A percentile compares a stretch with the other conserved stretches of the same genome.
Conservation (phyloP, 92 coral and sea anemone genomes). For the Plumapathes pennacea region DNA sequence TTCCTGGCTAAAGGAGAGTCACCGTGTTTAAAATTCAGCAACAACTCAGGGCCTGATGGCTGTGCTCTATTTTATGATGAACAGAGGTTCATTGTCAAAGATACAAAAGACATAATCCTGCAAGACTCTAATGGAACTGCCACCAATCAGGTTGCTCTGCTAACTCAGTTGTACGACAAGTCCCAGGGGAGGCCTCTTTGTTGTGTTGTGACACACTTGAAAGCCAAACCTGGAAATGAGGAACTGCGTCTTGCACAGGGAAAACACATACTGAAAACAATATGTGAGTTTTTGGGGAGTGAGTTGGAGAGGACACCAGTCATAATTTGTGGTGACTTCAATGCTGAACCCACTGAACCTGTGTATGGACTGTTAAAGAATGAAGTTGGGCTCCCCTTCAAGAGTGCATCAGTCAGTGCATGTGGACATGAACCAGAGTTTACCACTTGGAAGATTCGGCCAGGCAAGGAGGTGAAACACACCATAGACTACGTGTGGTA, state of each 20-base stretch:
- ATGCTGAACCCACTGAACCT: conserved; percentile 92
- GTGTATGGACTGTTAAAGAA: conserved; percentile 75
- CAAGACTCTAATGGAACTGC: conserved; percentile 56
- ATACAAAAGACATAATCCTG: conserved; percentile 45
- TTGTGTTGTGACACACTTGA: conserved; percentile 84
- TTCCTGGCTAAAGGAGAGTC: conserved; percentile 76
- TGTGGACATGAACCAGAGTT: conserved; percentile 63
- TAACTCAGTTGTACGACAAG: conserved; percentile 62
- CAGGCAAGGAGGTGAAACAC: conserved; percentile 80
- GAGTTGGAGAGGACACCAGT: conserved; percentile 53
- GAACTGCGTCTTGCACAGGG: conserved; percentile 72
- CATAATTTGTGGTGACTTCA: conserved; percentile 86
- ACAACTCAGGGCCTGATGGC: conserved; percentile 93
- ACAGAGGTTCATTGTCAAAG: conserved; percentile 59
- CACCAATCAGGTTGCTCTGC: conserved; percentile 81
- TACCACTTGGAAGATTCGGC: conserved; percentile 91
- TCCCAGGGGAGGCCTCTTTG: conserved; percentile 38
- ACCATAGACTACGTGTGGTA: conserved; percentile 95
- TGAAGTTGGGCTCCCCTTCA: conserved; percentile 23
- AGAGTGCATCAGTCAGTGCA: conserved; percentile 69
- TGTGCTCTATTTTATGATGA: conserved; percentile 80
- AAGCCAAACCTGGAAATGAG: conserved; percentile 76
- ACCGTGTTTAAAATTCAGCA: conserved; percentile 76
- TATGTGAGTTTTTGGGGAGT: conserved; percentile 47
- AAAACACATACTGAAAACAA: conserved; percentile 38